Percentiles rank a stretch among this genome's conserved stretches.
These are phyloP conservation scores for Equus przewalskii DNA, from an alignment of 2,113 vertebrate genomes.

Conservation along the genomic window DNA sequence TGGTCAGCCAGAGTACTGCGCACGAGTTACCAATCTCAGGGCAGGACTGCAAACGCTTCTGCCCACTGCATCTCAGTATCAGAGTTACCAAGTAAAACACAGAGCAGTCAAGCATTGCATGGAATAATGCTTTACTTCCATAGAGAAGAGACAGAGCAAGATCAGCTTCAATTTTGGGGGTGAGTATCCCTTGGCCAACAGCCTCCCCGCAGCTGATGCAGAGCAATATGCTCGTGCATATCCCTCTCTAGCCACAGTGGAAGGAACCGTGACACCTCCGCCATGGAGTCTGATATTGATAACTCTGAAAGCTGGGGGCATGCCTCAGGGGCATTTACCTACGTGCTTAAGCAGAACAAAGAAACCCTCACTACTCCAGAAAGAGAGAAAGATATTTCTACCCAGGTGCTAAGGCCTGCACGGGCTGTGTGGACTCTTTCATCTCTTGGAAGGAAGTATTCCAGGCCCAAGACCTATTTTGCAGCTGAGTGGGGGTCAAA, in stretches of 20 bases:
- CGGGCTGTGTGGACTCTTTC: background rate
- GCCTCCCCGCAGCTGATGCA: background rate
- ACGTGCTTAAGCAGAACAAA: background rate
- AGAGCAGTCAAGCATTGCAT: background rate
- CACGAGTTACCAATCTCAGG: background rate
- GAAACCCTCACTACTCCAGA: background rate
- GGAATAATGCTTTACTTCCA: background rate
- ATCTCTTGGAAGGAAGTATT: background rate
- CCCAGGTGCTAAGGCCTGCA: background rate
- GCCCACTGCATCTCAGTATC: background rate
- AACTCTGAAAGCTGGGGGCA: background rate
- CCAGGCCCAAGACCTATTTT: background rate
- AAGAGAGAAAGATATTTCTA: background rate
- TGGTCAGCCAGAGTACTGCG: background rate
- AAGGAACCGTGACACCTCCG: background rate
- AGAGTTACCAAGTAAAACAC: background rate
- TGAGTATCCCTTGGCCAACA: background rate
- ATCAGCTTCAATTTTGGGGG: background rate
- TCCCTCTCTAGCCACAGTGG: background rate
- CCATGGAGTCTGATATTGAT: background rate
- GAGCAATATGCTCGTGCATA: background rate
- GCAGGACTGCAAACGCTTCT: background rate
- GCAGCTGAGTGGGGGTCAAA: background rate
- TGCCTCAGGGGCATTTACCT: background rate
- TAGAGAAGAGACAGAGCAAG: background rate